A percentile compares a stretch with the other conserved stretches of the same genome.
Conservation (phyloP, 2,113 vertebrate species). For the Saccopteryx leptura region DNA sequence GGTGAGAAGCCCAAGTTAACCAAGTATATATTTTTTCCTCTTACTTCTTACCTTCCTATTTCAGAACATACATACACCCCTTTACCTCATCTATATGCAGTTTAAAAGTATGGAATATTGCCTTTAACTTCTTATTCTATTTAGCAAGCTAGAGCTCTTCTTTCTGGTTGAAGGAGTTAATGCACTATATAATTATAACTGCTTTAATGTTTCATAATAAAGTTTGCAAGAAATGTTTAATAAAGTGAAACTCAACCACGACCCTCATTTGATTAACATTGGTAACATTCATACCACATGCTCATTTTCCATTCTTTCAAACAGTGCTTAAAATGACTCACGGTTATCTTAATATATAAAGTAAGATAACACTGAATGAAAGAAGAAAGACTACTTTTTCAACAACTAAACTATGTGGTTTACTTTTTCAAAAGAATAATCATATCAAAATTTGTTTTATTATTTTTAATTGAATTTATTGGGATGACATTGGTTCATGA, state of each 20-base stretch:
- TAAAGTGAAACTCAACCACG: neutral
- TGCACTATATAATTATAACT: neutral
- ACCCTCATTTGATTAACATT: neutral
- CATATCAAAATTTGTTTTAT: neutral
- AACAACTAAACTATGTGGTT: neutral
- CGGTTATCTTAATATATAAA: neutral
- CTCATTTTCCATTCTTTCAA: neutral
- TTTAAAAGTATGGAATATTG: neutral
- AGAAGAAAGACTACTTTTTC: neutral
- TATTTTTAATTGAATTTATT: too few relatives aligned
- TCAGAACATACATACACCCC: neutral
- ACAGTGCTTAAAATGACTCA: neutral
- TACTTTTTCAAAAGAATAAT: neutral
- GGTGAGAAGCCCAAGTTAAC: neutral
- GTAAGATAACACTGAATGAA: neutral
- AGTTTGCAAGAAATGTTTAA: neutral
- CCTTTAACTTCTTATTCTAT: slow-evolving; percentile 16
- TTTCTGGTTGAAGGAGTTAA: slow-evolving; percentile 1
- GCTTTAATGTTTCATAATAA: neutral
- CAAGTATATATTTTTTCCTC: neutral
- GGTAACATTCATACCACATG: neutral
- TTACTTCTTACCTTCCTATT: neutral
- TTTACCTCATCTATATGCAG: neutral
- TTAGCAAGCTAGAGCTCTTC: neutral
- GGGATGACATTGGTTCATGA: too few relatives aligned